Conservation (phyloP, 1,140 invertebrate species). For the Mercenaria mercenaria region DNA sequence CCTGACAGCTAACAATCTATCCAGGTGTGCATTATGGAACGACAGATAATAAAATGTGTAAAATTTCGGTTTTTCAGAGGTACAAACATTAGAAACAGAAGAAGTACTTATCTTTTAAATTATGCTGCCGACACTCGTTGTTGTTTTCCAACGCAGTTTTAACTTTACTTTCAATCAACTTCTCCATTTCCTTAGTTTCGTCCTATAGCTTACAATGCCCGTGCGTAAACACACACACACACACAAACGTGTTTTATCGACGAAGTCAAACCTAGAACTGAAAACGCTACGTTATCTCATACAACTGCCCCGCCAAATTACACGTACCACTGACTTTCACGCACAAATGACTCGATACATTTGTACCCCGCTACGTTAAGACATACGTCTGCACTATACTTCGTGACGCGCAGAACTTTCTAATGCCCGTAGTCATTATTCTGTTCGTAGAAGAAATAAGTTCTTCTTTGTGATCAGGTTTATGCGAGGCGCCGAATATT, state of each 20-base stretch:
- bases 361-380: not conserved
- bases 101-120: slow-evolving; percentile 20
- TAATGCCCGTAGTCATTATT: too few relatives aligned
- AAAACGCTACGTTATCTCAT: not conserved
- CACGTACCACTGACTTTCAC: not conserved
- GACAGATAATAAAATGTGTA: not conserved
- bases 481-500: too few relatives aligned
- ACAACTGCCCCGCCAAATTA: too few relatives aligned
- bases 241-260: not conserved
- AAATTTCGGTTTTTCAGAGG: not conserved
- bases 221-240: too few relatives aligned
- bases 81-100: not conserved
- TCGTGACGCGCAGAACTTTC: not conserved
- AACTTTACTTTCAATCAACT: not conserved
- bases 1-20: not conserved
- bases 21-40: not conserved
- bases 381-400: not conserved
- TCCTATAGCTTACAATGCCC: not conserved
- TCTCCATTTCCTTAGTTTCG: not conserved
- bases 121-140: not conserved
- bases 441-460: too few relatives aligned
- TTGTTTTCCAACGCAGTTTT: not conserved
- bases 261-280: not conserved
- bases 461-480: too few relatives aligned
- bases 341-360: not conserved